Conservation (phyloP, 2,797 vertebrate genomes). For the Chaetophractus vellerosus region DNA sequence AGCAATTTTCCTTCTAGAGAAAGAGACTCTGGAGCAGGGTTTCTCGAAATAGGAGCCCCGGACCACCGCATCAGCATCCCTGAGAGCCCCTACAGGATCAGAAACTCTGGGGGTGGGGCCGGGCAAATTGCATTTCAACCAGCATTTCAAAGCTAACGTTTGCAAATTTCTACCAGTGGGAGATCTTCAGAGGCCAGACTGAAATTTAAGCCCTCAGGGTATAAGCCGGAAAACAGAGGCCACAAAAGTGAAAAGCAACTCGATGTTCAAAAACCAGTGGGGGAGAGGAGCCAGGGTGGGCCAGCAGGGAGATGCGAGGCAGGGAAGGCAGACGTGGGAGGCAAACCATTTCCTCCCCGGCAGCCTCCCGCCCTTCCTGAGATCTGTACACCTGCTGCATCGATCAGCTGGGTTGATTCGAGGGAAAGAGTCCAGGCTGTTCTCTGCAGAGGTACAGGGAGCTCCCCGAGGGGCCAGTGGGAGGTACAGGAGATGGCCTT, state of each 20-base stretch:
- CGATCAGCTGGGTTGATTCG: constrained; percentile 62
- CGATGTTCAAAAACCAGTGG: constrained; percentile 37
- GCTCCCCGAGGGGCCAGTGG: constrained; percentile 33
- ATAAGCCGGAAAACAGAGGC: background rate
- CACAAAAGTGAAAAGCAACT: constrained; percentile 55
- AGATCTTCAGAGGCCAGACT: background rate
- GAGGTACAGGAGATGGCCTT: background rate
- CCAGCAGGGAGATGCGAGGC: constrained; percentile 20
- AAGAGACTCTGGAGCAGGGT: background rate
- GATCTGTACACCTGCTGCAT: constrained; percentile 74
- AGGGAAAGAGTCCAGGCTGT: constrained; percentile 78
- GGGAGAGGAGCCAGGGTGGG: background rate
- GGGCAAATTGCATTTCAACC: background rate
- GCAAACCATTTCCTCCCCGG: constrained; percentile 33
- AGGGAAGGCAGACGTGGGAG: background rate
- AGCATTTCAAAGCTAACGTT: rapidly evolving
- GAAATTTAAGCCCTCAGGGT: background rate
- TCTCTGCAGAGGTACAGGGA: constrained; percentile 55
- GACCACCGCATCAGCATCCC: background rate
- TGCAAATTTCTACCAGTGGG: background rate
- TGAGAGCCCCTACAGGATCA: background rate
- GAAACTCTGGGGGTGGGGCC: background rate
- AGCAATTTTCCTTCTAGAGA: background rate
- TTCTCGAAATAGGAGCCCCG: background rate
- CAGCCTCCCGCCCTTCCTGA: constrained; percentile 69